Conservation (phyloP, 1,140 invertebrate species). For the Brachionus plicatilis region DNA sequence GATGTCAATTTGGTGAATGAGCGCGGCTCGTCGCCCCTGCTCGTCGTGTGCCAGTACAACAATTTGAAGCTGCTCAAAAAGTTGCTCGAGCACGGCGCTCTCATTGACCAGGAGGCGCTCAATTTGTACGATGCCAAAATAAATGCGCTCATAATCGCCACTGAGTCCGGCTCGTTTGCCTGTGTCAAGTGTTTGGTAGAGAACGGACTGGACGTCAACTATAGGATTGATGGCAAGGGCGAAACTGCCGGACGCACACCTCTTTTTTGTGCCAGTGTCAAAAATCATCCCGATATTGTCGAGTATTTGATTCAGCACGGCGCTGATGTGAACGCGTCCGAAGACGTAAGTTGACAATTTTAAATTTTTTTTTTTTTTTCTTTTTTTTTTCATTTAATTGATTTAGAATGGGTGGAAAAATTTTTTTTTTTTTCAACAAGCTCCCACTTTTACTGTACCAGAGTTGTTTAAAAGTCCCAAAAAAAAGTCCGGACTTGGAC, state of each 20-base stretch:
- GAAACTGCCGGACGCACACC: constrained; percentile 40
- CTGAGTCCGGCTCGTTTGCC: constrained; percentile 40
- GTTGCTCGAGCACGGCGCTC: constrained; percentile 6
- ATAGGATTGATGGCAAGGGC: constrained; percentile 38
- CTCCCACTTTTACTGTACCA: too few relatives aligned
- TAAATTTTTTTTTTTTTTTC: too few relatives aligned
- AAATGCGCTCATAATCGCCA: constrained; percentile 38
- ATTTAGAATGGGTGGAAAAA: neutral
- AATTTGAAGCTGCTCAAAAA: constrained; percentile 23
- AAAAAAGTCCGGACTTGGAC: too few relatives aligned
- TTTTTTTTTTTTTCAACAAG: neutral
- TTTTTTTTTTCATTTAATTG: too few relatives aligned
- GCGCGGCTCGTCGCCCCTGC: constrained; percentile 31
- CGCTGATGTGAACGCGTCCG: constrained; percentile 41
- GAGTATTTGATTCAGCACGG: constrained; percentile 37
- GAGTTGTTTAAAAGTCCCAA: too few relatives aligned
- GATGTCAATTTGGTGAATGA: constrained; percentile 32
- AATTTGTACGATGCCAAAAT: constrained; percentile 41
- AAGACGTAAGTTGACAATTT: constrained; percentile 20
- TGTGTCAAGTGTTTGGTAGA: constrained; percentile 27
- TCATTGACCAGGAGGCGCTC: neutral
- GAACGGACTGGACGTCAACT: constrained; percentile 37
- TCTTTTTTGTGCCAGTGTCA: constrained; percentile 41
- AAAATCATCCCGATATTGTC: constrained; percentile 41
- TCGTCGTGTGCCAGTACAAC: constrained; percentile 40